phyloP scores from a whole-genome alignment of 1,140 invertebrate genomes.

The Caerostris darwini region DNA sequence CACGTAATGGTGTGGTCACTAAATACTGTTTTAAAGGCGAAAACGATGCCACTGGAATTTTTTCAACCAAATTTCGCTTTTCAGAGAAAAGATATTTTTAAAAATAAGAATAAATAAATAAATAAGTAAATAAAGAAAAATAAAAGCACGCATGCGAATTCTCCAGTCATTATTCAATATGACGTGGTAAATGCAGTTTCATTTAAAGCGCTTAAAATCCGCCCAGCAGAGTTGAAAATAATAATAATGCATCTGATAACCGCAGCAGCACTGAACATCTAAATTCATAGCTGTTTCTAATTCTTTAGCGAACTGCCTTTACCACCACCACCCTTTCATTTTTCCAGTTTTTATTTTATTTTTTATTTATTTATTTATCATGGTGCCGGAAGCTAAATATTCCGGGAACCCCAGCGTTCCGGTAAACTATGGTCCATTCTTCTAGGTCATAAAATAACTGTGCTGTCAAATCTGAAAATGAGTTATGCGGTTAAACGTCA shows the following conservation, averaged over 20 bases:
- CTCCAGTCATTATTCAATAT: too few relatives aligned
- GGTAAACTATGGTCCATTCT: conserved; percentile 34
- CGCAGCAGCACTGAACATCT: conserved; percentile 10
- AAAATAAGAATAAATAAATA: not conserved
- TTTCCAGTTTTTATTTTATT: not conserved
- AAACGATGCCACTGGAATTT: not conserved
- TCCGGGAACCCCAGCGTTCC: not conserved
- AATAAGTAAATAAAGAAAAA: too few relatives aligned
- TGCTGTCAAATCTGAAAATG: conserved; percentile 44
- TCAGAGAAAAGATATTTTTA: not conserved
- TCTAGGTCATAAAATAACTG: conserved; percentile 30
- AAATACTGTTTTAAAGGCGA: not conserved
- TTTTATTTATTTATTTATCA: not conserved
- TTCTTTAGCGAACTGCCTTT: conserved; percentile 3
- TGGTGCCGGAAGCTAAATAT: conserved; percentile 7
- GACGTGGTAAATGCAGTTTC: conserved; percentile 34
- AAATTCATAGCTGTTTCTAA: conserved; percentile 64
- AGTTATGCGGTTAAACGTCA: conserved; percentile 8
- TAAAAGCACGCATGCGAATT: not conserved
- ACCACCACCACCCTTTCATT: not conserved
- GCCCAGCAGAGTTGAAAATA: conserved; percentile 14
- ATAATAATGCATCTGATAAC: conserved; percentile 52
- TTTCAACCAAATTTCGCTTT: not conserved
- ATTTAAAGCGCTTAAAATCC: conserved; percentile 42
- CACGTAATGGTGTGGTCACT: not conserved